Evolutionary conservation across 1,140 invertebrate genomes (phyloP).

Genomic region (Ridgeia piscesae): DNA sequence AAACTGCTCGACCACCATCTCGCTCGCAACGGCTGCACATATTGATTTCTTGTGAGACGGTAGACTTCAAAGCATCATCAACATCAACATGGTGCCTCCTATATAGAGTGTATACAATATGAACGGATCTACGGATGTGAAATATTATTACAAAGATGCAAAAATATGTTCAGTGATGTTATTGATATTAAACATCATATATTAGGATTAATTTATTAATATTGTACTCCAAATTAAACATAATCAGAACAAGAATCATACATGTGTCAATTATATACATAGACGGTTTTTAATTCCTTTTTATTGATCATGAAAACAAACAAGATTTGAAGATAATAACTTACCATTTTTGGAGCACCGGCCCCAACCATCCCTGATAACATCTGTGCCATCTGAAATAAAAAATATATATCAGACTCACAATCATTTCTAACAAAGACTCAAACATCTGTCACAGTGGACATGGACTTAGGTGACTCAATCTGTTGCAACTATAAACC

Average conservation of each 20-base stretch:
- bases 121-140: neutral
- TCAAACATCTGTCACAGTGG: neutral
- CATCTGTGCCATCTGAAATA: slow-evolving; percentile 1
- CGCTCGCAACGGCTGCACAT: neutral
- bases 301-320: neutral
- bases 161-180: neutral
- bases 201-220: too few relatives aligned
- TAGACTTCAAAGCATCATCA: neutral
- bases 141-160: neutral
- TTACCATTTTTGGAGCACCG: neutral
- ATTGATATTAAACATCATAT: too few relatives aligned
- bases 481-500: neutral
- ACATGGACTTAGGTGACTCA: neutral
- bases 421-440: neutral
- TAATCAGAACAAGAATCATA: neutral
- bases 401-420: neutral
- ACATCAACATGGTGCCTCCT: neutral
- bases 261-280: neutral
- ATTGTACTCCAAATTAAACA: neutral
- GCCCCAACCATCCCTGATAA: neutral
- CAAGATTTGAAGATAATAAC: too few relatives aligned
- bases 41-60: neutral
- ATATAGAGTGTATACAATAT: neutral
- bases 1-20: neutral
- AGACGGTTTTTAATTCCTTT: neutral